Evolutionary conservation across 1,140 invertebrate species (phyloP).

Genomic region (Aethina tumida): DNA sequence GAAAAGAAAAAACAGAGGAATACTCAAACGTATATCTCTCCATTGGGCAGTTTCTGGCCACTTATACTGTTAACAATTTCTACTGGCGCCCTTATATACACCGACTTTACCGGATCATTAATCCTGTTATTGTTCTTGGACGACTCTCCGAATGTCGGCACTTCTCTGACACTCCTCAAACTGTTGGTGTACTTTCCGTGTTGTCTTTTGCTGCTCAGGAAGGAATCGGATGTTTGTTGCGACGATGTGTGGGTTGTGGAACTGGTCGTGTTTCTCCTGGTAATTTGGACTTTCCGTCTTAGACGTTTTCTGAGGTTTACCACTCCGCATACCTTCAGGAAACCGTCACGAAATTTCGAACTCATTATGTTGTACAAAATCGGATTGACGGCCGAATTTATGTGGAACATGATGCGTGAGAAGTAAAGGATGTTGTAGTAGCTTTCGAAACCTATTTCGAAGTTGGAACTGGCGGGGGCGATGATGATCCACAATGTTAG

Average conservation of each 20-base stretch:
- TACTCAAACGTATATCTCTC: constrained; percentile 27
- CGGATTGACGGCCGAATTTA: constrained; percentile 84
- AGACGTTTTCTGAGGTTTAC: constrained; percentile 21
- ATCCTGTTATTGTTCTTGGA: constrained; percentile 11
- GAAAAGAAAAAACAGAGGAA: not conserved
- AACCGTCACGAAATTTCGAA: constrained; percentile 81
- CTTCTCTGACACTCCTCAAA: constrained; percentile 28
- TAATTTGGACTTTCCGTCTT: constrained; percentile 26
- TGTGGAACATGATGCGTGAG: constrained; percentile 75
- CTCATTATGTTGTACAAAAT: constrained; percentile 86
- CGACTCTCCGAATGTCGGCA: constrained; percentile 7
- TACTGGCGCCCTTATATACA: constrained; percentile 23
- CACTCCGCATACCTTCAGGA: constrained; percentile 49
- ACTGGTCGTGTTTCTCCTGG: constrained; percentile 32
- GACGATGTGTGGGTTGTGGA: constrained; percentile 31
- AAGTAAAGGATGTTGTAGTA: constrained; percentile 83
- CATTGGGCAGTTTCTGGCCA: constrained; percentile 21
- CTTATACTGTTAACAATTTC: constrained; percentile 14
- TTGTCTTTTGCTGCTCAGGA: constrained; percentile 25
- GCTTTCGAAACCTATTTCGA: constrained; percentile 58
- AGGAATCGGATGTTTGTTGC: constrained; percentile 32
- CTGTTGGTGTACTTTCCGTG: constrained; percentile 21
- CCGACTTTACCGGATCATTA: constrained; percentile 13
- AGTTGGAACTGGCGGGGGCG: constrained; percentile 49
- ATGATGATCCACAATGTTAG: constrained; percentile 78